A percentile compares a stretch with the other conserved stretches of the same genome.
phyloP scores from a whole-genome alignment of 1,140 invertebrate species.

The Drosophila miranda region DNA sequence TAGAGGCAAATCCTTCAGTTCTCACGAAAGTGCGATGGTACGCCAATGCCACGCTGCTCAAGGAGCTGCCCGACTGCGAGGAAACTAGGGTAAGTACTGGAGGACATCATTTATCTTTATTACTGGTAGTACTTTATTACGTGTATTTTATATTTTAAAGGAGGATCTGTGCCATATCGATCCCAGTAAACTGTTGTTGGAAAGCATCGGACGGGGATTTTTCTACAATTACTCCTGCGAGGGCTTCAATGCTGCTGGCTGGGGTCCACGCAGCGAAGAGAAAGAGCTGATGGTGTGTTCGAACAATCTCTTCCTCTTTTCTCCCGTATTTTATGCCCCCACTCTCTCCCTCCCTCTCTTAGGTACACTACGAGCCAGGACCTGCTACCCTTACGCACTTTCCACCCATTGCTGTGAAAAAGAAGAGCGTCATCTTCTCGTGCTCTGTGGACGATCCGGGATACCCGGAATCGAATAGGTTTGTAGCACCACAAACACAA shows the following conservation, averaged over 20 bases:
- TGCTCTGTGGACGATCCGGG: conserved; percentile 92
- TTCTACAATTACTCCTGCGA: conserved; percentile 96
- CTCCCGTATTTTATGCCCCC: not conserved
- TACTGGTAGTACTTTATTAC: not conserved
- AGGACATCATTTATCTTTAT: not conserved
- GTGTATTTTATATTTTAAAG: conserved; percentile 10
- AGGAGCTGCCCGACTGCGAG: conserved; percentile 91
- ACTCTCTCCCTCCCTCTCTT: not conserved
- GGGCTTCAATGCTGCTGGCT: conserved; percentile 92
- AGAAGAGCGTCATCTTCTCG: conserved; percentile 88
- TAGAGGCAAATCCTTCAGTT: conserved; percentile 86
- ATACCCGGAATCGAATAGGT: conserved; percentile 87
- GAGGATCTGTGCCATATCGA: conserved; percentile 90
- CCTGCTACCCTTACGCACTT: conserved; percentile 87
- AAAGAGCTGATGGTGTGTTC: conserved; percentile 85
- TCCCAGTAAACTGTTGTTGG: conserved; percentile 91
- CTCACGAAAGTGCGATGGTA: conserved; percentile 91
- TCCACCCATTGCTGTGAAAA: conserved; percentile 91
- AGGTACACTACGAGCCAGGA: conserved; percentile 87
- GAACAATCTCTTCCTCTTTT: too few relatives aligned
- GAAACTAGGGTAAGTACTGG: conserved; percentile 54
- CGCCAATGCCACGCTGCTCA: conserved; percentile 90
- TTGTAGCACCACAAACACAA: conserved; percentile 57
- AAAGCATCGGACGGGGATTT: conserved; percentile 91
- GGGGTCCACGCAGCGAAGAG: conserved; percentile 89